phyloP scores from a whole-genome alignment of 1,140 invertebrate species.

The Muscidifurax raptorellus region DNA sequence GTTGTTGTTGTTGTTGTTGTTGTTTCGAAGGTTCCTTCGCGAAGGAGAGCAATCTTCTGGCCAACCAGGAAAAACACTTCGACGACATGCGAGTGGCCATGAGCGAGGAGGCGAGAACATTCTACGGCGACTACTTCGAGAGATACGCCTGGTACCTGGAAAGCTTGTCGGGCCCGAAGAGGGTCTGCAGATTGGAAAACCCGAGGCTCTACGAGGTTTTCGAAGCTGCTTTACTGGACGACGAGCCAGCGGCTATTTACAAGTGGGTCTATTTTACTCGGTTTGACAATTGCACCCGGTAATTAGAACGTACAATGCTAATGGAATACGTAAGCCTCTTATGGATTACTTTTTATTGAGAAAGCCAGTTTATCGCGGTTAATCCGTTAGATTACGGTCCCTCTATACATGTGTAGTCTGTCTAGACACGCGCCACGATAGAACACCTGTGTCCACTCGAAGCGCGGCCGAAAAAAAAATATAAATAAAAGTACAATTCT shows the following conservation, averaged over 20 bases:
- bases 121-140: conserved; percentile 78
- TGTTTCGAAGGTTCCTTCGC: conserved; percentile 75
- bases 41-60: conserved; percentile 77
- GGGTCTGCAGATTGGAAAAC: neutral
- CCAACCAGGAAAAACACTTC: conserved; percentile 74
- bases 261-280: conserved; percentile 71
- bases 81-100: conserved; percentile 76
- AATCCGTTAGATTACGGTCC: neutral
- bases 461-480: too few species aligned
- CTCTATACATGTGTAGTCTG: too few species aligned
- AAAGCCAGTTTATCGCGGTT: neutral
- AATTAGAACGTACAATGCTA: neutral
- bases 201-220: conserved; percentile 71
- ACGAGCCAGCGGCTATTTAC: conserved; percentile 75
- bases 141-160: conserved; percentile 76
- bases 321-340: conserved; percentile 54
- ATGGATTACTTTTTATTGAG: conserved; percentile 44
- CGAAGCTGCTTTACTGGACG: conserved; percentile 74
- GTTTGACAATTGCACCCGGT: too few species aligned
- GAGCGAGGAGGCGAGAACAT: conserved; percentile 72
- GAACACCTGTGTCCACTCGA: too few species aligned
- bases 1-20: neutral
- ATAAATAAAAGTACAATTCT: too few species aligned
- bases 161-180: conserved; percentile 60
- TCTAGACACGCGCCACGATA: too few species aligned